A percentile compares a stretch with the other conserved stretches of the same genome.
phyloP scores from a whole-genome alignment of 2,113 vertebrate genomes.

The Cathartes aura region DNA sequence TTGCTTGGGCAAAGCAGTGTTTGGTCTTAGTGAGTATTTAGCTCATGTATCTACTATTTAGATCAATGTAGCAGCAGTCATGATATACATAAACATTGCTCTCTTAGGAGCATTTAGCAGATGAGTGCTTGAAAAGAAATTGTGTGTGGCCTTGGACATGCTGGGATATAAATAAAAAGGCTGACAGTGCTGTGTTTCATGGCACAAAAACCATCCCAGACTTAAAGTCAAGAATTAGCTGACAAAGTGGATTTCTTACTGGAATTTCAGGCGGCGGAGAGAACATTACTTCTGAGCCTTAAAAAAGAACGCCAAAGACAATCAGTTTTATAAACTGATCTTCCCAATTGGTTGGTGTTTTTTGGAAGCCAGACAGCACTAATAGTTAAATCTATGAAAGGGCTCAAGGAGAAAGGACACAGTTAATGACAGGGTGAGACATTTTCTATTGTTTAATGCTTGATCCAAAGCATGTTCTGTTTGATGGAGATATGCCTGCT shows the following conservation, averaged over 20 bases:
- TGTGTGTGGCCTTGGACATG: background rate
- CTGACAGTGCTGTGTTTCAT: background rate
- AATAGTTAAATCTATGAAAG: background rate
- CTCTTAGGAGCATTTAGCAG: background rate
- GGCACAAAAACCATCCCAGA: background rate
- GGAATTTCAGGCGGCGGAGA: background rate
- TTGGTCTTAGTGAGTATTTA: background rate
- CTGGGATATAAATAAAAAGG: background rate
- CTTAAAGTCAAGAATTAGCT: background rate
- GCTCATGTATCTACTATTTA: background rate
- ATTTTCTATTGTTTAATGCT: background rate
- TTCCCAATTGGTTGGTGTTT: background rate
- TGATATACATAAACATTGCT: background rate
- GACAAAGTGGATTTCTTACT: background rate
- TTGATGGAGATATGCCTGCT: background rate
- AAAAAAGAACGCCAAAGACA: background rate
- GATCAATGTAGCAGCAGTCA: background rate
- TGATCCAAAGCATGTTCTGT: background rate
- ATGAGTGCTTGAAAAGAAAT: background rate
- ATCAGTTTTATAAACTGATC: background rate
- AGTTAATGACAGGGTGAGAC: background rate
- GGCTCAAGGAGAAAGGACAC: background rate
- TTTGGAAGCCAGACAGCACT: background rate
- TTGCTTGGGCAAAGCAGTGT: background rate
- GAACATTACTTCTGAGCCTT: background rate